phyloP scores from a whole-genome alignment of 2,888 invertebrate genomes.

The Cheilosia pagana region DNA sequence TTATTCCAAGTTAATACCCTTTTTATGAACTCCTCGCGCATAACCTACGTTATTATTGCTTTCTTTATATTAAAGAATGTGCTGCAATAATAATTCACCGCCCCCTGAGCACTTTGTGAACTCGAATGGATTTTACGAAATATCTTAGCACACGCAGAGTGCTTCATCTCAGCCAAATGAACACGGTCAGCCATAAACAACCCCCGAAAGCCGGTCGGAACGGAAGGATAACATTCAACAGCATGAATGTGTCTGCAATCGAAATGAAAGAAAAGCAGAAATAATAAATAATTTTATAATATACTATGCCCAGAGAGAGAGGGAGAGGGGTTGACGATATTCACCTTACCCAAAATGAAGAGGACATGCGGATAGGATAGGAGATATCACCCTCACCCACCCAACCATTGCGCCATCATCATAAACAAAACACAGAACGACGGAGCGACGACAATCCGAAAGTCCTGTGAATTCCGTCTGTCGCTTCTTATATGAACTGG shows the following conservation, averaged over 20 bases:
- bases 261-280: constrained; percentile 49
- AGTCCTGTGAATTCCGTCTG: constrained; percentile 68
- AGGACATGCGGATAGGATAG: constrained; percentile 24
- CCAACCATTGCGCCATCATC: constrained; percentile 27
- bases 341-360: constrained; percentile 20
- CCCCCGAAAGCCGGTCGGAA: constrained; percentile 27
- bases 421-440: constrained; percentile 60
- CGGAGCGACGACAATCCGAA: constrained; percentile 57
- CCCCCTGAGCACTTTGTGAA: constrained; percentile 30
- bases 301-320: constrained; percentile 17
- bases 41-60: constrained; percentile 11
- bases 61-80: constrained; percentile 22
- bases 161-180: constrained; percentile 46
- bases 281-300: constrained; percentile 66
- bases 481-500: constrained; percentile 73
- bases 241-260: constrained; percentile 59
- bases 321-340: not conserved
- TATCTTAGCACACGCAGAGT: constrained; percentile 28
- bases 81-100: constrained; percentile 42
- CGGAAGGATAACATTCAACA: constrained; percentile 57
- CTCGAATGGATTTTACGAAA: constrained; percentile 40
- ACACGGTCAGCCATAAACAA: constrained; percentile 37
- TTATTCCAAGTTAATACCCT: not conserved
- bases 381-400: constrained; percentile 15
- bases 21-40: not conserved